These are phyloP conservation scores for Bemisia tabaci DNA, from an alignment of 1,140 invertebrate species.

Conservation along the genomic window DNA sequence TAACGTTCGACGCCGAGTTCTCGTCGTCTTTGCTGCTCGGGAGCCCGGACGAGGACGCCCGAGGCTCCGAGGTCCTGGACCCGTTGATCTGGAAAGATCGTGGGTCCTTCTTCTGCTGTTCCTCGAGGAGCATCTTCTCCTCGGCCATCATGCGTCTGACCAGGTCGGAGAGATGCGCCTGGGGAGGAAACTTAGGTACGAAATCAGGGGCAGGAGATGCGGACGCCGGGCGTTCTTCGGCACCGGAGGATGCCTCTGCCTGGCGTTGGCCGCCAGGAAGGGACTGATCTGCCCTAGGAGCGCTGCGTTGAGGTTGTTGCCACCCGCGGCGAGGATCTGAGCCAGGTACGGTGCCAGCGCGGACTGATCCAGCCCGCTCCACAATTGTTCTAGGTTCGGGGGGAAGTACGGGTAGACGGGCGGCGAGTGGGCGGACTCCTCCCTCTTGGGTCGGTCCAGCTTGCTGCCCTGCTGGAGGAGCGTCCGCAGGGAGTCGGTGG, in stretches of 20 bases:
- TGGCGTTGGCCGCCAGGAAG: constrained; percentile 2
- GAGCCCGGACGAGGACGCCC: constrained; percentile 13
- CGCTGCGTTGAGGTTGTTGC: not conserved
- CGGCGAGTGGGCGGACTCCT: constrained; percentile 10
- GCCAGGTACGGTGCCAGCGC: constrained; percentile 43
- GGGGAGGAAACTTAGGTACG: constrained; percentile 18
- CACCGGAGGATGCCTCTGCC: constrained; percentile 13
- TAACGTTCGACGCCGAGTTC: constrained; percentile 41
- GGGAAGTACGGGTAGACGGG: constrained; percentile 15
- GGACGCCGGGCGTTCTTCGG: constrained; percentile 23
- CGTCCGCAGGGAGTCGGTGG: constrained; percentile 40
- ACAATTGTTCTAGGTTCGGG: constrained; percentile 20
- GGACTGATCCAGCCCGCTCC: constrained; percentile 38
- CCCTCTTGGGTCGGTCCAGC: constrained; percentile 16
- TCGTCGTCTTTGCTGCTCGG: constrained; percentile 10
- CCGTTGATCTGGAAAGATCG: constrained; percentile 15
- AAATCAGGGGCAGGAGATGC: constrained; percentile 22
- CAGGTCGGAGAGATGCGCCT: constrained; percentile 18
- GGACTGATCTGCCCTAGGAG: constrained; percentile 1
- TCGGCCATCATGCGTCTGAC: constrained; percentile 23
- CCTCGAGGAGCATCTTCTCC: constrained; percentile 16
- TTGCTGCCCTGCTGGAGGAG: constrained; percentile 38
- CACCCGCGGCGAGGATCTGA: constrained; percentile 20
- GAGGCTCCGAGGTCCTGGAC: constrained; percentile 7
- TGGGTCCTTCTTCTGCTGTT: constrained; percentile 13